Base-by-base conservation (phyloP, 2,888 invertebrate species). In the Tetanocera ferruginea region DNA sequence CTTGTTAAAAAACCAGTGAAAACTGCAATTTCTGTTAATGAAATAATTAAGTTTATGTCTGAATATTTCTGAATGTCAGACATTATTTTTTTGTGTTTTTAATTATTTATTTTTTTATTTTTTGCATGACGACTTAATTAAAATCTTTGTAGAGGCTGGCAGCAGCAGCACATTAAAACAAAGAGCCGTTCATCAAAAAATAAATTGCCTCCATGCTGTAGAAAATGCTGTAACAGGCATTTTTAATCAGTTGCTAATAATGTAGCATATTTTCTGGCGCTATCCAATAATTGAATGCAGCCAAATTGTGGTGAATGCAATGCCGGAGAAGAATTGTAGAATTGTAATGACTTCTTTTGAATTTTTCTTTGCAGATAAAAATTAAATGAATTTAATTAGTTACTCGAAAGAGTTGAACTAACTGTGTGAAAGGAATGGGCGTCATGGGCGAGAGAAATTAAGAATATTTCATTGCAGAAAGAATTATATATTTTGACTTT, bases 91-190 rank as follows among this genome's bases (percentile, higher is more conserved):
- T 11, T 43, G 1, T 43, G 14, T 11, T 1, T 14, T 43, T 43
- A 4, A 5, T 3, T 31, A 4, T 3, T 31, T 31, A 3, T 3
- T 31, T 43, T 43, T 43, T 11, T 43, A 11, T 43, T 37, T 37
- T 8, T 62, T 28, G 28, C 51, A 73, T 73, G 62, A 73, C 62
- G 28, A 64, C 62, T 73, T 73, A 73, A 73, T 73, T 73, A 73
- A 73, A 9, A 62, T 62, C 49, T 23, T 34, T 31, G 51, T 28
- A 73, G 31, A 49, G 23, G 14, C 19, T 23, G 19, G 55, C 23
- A 9, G 57, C n/a, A 57, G 23, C 31, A n/a, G n/a, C 55, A 55
- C 55, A 55, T 19, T 52, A n/a, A 52, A 52, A 52, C 17, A 17
- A 66, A 43, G 8, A 28, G n/a, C 6, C 9, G 6, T 64, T 11